Evolutionary conservation across 1,140 invertebrate genomes (phyloP).

Genomic region (Lamellibrachia luymesi): DNA sequence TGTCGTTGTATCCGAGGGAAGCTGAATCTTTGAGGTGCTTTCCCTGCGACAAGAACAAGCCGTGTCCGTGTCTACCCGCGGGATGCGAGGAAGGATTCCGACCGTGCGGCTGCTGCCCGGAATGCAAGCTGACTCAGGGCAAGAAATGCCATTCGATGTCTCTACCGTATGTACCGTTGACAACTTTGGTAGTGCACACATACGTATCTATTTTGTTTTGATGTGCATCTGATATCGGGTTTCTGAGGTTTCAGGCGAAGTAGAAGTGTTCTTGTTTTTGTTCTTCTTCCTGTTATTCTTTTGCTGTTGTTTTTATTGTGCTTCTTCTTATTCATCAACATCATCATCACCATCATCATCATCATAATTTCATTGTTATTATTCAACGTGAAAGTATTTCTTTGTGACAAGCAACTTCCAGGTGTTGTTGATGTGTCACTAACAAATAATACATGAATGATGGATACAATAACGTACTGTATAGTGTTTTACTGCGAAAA

Average conservation of each 20-base stretch:
- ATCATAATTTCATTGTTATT: not conserved
- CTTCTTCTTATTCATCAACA: no score
- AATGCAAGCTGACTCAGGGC: not conserved
- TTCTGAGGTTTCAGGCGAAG: no score
- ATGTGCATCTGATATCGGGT: no score
- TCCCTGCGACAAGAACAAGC: not conserved
- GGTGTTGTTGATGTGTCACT: not conserved
- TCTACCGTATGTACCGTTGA: not conserved
- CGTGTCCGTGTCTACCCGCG: conserved; percentile 67
- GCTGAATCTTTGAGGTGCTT: not conserved
- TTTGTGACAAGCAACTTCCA: not conserved
- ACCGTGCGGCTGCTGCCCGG: not conserved
- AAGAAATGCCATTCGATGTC: not conserved
- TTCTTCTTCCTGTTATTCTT: no score
- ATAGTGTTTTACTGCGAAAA: no score
- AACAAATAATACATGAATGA: not conserved
- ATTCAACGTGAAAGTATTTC: not conserved
- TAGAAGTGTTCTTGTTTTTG: no score
- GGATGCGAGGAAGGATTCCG: conserved; percentile 84
- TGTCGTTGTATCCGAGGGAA: not conserved
- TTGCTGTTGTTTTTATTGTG: no score
- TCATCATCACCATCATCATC: no score
- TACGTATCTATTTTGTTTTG: no score
- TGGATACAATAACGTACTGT: no score
- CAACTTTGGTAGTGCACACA: not conserved